Evolutionary conservation across 2,797 vertebrate species (phyloP).

Genomic region (Lepilemur ruficaudatus): DNA sequence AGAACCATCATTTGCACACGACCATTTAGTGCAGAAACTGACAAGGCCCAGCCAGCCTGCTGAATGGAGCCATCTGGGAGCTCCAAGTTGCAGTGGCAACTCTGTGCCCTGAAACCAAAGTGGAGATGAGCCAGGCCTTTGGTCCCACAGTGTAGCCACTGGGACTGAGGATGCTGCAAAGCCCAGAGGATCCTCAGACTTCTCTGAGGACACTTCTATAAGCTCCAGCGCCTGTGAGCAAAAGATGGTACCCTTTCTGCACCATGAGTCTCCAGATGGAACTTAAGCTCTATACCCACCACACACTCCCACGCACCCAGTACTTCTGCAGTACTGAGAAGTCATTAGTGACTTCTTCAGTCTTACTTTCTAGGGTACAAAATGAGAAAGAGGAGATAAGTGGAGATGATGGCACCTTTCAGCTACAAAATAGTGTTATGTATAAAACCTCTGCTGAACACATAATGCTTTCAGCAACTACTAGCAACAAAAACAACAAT

Average conservation of each 20-base stretch:
- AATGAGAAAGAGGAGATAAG: not conserved
- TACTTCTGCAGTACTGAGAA: not conserved
- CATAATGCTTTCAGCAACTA: conserved; percentile 39
- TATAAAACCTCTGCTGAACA: not conserved
- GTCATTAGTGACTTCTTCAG: not conserved
- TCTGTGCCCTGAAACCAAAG: not conserved
- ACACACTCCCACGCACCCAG: not conserved
- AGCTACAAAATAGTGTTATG: not conserved
- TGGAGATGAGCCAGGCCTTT: not conserved
- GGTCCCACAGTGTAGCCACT: not conserved
- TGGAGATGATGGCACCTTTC: not conserved
- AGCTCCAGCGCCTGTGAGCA: not conserved
- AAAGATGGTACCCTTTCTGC: not conserved
- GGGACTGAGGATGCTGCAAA: not conserved
- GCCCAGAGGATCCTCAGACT: not conserved
- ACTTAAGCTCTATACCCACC: not conserved
- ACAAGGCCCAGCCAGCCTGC: not conserved
- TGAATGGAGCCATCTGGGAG: not conserved
- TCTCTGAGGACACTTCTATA: not conserved
- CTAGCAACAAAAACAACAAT: conserved; percentile 14
- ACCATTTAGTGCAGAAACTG: not conserved
- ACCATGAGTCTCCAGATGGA: not conserved
- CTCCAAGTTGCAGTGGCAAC: not conserved
- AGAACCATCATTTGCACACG: not conserved
- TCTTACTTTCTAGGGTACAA: not conserved